Evolutionary conservation across 1,140 invertebrate species (phyloP).

Genomic region (Gonatopus flavifemur): DNA sequence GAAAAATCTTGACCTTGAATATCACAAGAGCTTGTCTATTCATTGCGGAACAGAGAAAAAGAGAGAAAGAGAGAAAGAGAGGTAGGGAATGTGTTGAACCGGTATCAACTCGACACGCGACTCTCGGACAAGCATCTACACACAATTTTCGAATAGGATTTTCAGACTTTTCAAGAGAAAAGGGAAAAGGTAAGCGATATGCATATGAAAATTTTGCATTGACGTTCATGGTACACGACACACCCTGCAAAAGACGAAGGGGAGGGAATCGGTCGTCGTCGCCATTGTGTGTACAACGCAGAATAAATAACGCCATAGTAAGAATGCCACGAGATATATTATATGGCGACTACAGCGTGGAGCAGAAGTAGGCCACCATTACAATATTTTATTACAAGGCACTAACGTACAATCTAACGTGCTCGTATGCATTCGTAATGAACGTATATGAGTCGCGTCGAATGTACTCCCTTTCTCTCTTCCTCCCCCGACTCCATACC

Average conservation of each 20-base stretch:
- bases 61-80: not conserved
- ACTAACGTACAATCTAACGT: conserved; percentile 59
- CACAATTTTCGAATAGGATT: no score
- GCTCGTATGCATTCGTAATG: conserved; percentile 58
- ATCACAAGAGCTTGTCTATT: no score
- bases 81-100: no score
- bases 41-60: no score
- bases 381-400: conserved; percentile 60
- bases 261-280: conserved; percentile 20
- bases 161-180: no score
- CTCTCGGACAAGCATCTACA: no score
- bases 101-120: no score
- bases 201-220: not conserved
- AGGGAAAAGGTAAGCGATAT: not conserved
- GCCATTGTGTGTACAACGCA: conserved; percentile 41
- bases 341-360: conserved; percentile 42
- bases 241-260: conserved; percentile 26
- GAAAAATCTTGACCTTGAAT: no score
- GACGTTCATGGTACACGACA: conserved; percentile 11
- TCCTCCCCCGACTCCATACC: conserved; percentile 1
- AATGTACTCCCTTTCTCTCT: conserved; percentile 31
- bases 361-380: conserved; percentile 57
- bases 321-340: conserved; percentile 56
- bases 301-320: conserved; percentile 51
- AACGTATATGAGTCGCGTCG: conserved; percentile 58